Evolutionary conservation across 2,888 invertebrate genomes (phyloP).

Genomic region (Hypena proboscidalis): DNA sequence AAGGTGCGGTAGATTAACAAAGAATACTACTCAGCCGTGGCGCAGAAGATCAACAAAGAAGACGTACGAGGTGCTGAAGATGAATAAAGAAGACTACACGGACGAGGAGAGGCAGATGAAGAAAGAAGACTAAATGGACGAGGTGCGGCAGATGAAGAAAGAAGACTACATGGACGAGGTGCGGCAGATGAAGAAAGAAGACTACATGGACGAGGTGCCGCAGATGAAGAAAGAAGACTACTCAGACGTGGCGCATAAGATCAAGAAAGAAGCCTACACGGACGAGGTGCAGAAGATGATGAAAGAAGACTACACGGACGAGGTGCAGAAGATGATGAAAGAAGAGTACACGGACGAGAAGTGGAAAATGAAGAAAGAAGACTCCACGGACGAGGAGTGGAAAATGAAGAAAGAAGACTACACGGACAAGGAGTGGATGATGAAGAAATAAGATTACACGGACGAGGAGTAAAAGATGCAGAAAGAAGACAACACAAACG

Average conservation of each 20-base stretch:
- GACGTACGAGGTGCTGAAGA: not conserved
- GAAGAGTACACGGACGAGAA: constrained; percentile 3
- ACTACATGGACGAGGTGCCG: constrained; percentile 1
- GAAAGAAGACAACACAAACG: constrained; percentile 1
- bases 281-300: constrained; percentile 1
- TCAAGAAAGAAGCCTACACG: not conserved
- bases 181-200: not conserved
- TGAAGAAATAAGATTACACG: not conserved
- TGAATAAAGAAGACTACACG: not conserved
- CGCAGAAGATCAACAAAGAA: not conserved
- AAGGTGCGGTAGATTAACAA: constrained; percentile 2
- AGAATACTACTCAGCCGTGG: constrained; percentile 1
- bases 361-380: not conserved
- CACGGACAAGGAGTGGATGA: not conserved
- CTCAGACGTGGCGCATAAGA: constrained; percentile 1
- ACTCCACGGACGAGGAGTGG: not conserved
- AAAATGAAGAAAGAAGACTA: not conserved
- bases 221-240: constrained; percentile 4
- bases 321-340: not conserved
- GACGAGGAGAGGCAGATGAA: not conserved
- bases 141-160: constrained; percentile 3
- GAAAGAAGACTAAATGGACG: constrained; percentile 4
- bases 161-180: constrained; percentile 1
- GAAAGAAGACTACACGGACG: constrained; percentile 1
- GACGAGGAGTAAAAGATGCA: not conserved